These are phyloP conservation scores for Yoshiicerus persimilis DNA, from an alignment of 1,140 invertebrate species.

Conservation along the genomic window DNA sequence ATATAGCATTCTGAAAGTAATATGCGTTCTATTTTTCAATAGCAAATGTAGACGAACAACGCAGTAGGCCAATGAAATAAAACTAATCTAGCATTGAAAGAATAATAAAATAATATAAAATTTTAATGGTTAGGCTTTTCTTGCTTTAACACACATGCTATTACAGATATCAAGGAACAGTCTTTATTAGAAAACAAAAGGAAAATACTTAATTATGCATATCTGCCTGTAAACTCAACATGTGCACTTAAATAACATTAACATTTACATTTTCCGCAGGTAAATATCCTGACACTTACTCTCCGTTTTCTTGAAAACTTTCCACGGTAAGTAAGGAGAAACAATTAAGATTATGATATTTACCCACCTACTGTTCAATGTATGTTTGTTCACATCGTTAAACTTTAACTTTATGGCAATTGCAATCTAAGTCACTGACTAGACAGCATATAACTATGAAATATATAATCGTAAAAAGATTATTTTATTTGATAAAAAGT, in stretches of 20 bases:
- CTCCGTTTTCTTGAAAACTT: not conserved
- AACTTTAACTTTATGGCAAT: not conserved
- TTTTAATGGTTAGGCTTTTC: no score
- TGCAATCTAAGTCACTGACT: not conserved
- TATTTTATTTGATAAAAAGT: not conserved
- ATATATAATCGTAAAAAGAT: not conserved
- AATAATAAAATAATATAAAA: no score
- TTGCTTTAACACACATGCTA: no score
- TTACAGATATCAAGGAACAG: no score
- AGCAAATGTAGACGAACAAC: no score
- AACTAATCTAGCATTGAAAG: no score
- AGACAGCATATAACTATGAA: not conserved
- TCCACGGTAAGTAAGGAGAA: not conserved
- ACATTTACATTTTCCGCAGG: not conserved
- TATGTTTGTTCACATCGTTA: not conserved
- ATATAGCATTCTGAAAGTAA: no score
- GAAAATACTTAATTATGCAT: no score
- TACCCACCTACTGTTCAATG: not conserved
- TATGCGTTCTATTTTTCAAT: no score
- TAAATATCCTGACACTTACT: not conserved
- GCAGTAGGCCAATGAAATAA: no score
- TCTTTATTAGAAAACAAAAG: no score
- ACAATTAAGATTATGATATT: not conserved
- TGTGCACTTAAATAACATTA: not conserved
- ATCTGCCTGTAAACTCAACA: not conserved